Evolutionary conservation across 2,888 invertebrate species (phyloP), one percentile per base, ranked within the genome.

Genomic region (Drepanosiphum platanoidis): DNA sequence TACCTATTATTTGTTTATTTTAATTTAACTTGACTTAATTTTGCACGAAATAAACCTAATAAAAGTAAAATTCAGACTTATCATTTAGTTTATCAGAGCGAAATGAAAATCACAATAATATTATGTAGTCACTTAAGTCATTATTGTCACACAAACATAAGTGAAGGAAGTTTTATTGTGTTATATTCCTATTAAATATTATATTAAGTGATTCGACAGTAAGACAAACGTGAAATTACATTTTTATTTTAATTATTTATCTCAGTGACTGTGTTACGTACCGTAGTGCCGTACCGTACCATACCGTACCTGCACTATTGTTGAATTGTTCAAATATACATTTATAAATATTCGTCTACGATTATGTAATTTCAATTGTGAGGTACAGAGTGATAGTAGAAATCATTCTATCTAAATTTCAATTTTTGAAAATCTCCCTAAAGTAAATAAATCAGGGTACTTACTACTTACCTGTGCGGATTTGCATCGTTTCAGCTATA

Each of bases 51-150:
- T n/a, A n/a, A n/a, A n/a, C 22, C 22, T 22, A 22, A 61, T 22
- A 27, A 7, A 61, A 61, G 9, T 4, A 61, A 22, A 61, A 61
- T 61, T 61, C n/a, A 32, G 22, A 36, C 58, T 34, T 42, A 42
- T 66, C 39, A 13, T 66, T 3, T n/a, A 42, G 78, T 66, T 79
- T 79, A 79, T 79, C n/a, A 79, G 78, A 79, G 66, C 78, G 78
- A 42, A n/a, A 66, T 79, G 15, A 66, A 79, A 32, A 46, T 0
- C n/a, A 46, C 46, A 46, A 30, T 66, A 66, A n/a, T 3, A 18
- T n/a, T 32, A 1, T 78, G 13, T 46, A 79, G 64, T 78, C 39
- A 42, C 4, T 72, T 46, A 72, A 46, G n/a, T 46, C 46, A 46
- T 18, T 52, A 7, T 79, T 42, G 78, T 79, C 13, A 27, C 32